Base-by-base conservation (phyloP, 2,797 vertebrate species). In the Sebastes minor region DNA sequence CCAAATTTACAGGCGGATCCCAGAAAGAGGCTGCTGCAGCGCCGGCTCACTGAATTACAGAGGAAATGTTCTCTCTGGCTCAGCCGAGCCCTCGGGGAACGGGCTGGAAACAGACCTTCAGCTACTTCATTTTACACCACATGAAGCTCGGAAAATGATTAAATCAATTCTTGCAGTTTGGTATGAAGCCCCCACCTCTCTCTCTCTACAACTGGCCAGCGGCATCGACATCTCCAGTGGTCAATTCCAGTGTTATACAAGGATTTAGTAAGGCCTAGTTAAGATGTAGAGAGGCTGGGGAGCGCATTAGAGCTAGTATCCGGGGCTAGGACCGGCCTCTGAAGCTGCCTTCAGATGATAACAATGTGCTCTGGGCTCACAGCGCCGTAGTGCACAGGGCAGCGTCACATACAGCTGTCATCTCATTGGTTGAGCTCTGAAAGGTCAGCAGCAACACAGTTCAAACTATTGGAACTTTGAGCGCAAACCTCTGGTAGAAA, bases 21-120 rank as follows among this genome's bases (percentile, higher is more conserved):
- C 56, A 42, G 38, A 42, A 16, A 63, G 76, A 86, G 80, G 71
- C 68, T 75, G 67, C 79, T 71, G 70, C 74, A 71, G 67, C 59
- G 57, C 78, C 32, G 77, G 74, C 70, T 76, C 71, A 78, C 68
- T 77, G 49, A 85, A 80, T 89, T 62, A 80, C 42, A 81, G 70
- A 76, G 72, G 72, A 75, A 63, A 80, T 64, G 30, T 82, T 76
- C 76, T 74, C 76, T 81, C 56, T 78, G 65, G 66, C 46, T 74
- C 18, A 32, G 59, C 9, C 12, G 10, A 12, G 61, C 76, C 68
- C 62, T 42, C 6, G 2, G 60, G 74, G 74, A 77, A 27, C n/a
- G 12, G 8, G 60, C 46, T 73, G 74, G 61, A 82, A 63, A 68
- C 38, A 85, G 61, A 82, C 78, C 68, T 77, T 53, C 63, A 78